Base-by-base conservation (phyloP, 2,888 invertebrate species). In the Dromius quadrimaculatus region DNA sequence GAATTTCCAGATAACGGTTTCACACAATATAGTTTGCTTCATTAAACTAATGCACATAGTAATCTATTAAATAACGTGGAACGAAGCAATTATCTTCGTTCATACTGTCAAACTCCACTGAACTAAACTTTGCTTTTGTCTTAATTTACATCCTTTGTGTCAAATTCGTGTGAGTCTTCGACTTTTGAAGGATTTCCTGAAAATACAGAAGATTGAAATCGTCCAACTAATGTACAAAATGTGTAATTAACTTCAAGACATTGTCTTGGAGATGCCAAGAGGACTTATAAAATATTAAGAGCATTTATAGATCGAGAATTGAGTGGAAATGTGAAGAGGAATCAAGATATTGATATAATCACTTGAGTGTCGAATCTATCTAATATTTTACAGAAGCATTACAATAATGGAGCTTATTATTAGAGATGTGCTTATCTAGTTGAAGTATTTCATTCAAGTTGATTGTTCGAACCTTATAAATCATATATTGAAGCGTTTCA, bases 61-160 rank as follows among this genome's bases (percentile, higher is more conserved):
- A 66, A 66, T 66, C 66, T 66, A 54, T 50, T 41, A 66, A 22
- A 66, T 57, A 54, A 63, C 54, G 57, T 54, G 15, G 66, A 57
- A 66, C 66, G 57, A 41, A 34, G 66, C 66, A 66, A 66, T 66
- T 66, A 66, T 66, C 54, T 54, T 66, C 66, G 28, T 34, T 38
- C 36, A 23, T 43, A 45, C 17, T 54, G 57, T 57, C 45, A 66
- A 66, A 66, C 54, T 66, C 45, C 50, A 20, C 20, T 20, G 23
- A 54, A 66, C 66, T 66, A 66, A 66, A 66, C 66, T 66, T 66
- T 66, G 66, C 66, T 66, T 66, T 66, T 66, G 66, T 66, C 66
- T 66, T 66, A 66, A 66, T 54, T 66, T 66, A 66, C 34, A 54
- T 32, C 19, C 34, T 15, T 6, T 17, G 50, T 22, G 20, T n/a